These are phyloP conservation scores for Diaperis boleti DNA, from an alignment of 2,888 invertebrate genomes.

Conservation along the genomic window DNA sequence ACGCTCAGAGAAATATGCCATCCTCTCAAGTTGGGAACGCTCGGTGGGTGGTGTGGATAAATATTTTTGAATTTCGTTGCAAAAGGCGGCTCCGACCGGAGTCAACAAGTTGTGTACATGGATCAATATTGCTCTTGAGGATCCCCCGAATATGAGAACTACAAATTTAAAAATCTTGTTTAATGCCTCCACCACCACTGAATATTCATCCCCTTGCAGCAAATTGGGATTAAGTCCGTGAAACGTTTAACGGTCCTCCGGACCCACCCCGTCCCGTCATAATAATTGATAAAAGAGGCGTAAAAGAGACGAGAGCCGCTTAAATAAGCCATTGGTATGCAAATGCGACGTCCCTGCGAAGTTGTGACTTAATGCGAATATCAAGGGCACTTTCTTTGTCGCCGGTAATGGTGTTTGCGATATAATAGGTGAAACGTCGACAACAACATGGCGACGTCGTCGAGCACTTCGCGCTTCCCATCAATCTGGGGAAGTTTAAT, in stretches of 20 bases:
- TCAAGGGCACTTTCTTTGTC: constrained; percentile 25
- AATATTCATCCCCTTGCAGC: constrained; percentile 30
- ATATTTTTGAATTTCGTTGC: too few relatives aligned
- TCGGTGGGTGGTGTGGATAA: too few relatives aligned
- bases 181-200: too few relatives aligned
- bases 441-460: constrained; percentile 9
- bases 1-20: too few relatives aligned
- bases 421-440: constrained; percentile 11
- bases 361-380: constrained; percentile 39
- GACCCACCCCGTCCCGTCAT: constrained; percentile 13
- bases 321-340: constrained; percentile 49
- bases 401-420: constrained; percentile 16
- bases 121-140: too few relatives aligned
- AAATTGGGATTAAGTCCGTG: constrained; percentile 33
- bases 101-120: too few relatives aligned
- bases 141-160: too few relatives aligned
- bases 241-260: constrained; percentile 18
- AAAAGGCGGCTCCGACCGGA: too few relatives aligned
- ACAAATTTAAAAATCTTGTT: too few relatives aligned
- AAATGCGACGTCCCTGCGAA: constrained; percentile 43
- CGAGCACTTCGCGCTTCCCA: constrained; percentile 30
- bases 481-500: constrained; percentile 39
- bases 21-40: too few relatives aligned
- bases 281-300: constrained; percentile 36
- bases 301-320: constrained; percentile 37